These are phyloP conservation scores for Conger conger DNA, from an alignment of 2,113 vertebrate genomes.

Conservation along the genomic window DNA sequence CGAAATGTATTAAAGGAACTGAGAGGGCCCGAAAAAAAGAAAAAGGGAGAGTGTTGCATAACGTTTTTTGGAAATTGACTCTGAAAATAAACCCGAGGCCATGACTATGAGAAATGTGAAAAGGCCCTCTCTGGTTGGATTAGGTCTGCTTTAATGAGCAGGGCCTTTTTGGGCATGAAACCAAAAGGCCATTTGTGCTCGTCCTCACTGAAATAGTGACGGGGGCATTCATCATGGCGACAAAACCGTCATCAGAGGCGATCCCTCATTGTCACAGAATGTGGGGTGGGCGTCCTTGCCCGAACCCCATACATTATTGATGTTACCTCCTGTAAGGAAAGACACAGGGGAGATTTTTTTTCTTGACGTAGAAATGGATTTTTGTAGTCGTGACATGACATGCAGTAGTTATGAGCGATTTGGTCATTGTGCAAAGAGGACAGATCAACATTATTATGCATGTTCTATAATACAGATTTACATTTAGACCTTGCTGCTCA, in stretches of 20 bases:
- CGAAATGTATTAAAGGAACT: not conserved
- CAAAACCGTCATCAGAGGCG: not conserved
- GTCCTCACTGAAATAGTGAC: not conserved
- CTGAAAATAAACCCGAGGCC: constrained; percentile 3
- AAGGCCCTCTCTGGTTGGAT: not conserved
- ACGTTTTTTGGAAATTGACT: constrained; percentile 9
- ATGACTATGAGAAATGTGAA: constrained; percentile 13
- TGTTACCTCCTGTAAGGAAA: not conserved
- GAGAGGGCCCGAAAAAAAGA: not conserved
- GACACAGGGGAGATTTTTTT: not conserved
- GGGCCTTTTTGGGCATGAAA: not conserved
- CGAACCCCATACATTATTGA: not conserved
- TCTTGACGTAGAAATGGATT: not conserved
- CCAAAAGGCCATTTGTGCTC: not conserved
- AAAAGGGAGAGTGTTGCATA: not conserved
- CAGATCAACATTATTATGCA: not conserved
- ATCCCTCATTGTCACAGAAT: not conserved
- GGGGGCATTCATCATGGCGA: not conserved
- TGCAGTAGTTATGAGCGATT: not conserved
- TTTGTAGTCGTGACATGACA: not conserved
- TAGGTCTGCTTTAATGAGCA: constrained; percentile 12
- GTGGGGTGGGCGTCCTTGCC: not conserved
- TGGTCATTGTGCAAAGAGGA: not conserved
- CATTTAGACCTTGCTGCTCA: too few species aligned
- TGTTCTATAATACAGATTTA: not conserved